Conservation (phyloP, 1,140 invertebrate species). For the Drosophila triauraria region DNA sequence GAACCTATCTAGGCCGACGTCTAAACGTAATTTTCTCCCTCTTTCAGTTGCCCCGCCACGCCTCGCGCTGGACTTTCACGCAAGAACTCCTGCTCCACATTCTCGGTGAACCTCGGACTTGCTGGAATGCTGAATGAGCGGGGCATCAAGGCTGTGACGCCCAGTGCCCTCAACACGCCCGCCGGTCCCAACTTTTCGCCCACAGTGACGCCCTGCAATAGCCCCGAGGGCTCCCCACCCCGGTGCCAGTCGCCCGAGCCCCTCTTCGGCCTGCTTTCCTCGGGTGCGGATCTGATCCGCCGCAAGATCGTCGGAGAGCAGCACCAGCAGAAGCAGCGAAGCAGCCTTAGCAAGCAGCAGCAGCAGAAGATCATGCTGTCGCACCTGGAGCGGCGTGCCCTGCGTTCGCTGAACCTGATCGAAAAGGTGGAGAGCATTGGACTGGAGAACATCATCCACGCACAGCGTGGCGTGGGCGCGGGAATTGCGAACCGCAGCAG, state of each 20-base stretch:
- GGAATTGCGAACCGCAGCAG: slow-evolving; percentile 83
- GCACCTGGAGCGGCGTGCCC: slow-evolving; percentile 85
- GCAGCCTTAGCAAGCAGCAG: slow-evolving; percentile 84
- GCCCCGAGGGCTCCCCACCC: slow-evolving; percentile 88
- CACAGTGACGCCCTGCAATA: slow-evolving; percentile 94
- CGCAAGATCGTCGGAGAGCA: slow-evolving; percentile 87
- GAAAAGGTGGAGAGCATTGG: slow-evolving; percentile 90
- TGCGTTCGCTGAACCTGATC: slow-evolving; percentile 87
- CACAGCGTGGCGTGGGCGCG: slow-evolving; percentile 82
- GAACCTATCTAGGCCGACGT: background rate
- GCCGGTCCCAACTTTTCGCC: slow-evolving; percentile 90
- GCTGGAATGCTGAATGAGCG: slow-evolving; percentile 93
- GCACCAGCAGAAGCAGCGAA: slow-evolving; percentile 63
- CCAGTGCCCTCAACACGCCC: slow-evolving; percentile 89
- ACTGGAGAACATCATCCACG: slow-evolving; percentile 88
- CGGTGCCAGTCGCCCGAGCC: slow-evolving; percentile 87
- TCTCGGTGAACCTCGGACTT: slow-evolving; percentile 91
- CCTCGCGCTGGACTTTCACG: slow-evolving; percentile 87
- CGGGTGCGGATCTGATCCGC: slow-evolving; percentile 91
- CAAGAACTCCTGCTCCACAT: slow-evolving; percentile 91
- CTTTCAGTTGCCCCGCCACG: slow-evolving; percentile 85
- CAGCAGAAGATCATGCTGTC: slow-evolving; percentile 85
- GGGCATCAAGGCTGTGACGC: slow-evolving; percentile 90
- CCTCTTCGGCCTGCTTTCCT: slow-evolving; percentile 88
- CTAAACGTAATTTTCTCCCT: background rate